These are phyloP conservation scores for Leptopilina drosophilae DNA, from an alignment of 2,888 invertebrate species.

Conservation along the genomic window DNA sequence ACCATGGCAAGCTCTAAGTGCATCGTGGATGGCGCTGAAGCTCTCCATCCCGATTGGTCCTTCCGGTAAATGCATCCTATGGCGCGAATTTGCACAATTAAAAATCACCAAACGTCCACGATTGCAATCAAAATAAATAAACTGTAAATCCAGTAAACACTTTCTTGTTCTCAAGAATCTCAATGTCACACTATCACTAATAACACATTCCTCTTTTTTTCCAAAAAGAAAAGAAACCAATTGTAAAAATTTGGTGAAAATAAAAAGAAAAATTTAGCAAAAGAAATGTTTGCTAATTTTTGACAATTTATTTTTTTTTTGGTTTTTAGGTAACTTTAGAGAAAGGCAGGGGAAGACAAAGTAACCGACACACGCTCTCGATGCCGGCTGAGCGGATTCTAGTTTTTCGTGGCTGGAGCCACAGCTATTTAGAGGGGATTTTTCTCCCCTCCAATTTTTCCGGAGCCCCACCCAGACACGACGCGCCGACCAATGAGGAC, in stretches of 20 bases:
- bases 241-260: too few relatives aligned
- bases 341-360: background rate
- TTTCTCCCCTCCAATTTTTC: constrained; percentile 75
- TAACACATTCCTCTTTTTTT: background rate
- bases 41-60: constrained; percentile 85
- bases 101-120: background rate
- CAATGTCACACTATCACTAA: constrained; percentile 9
- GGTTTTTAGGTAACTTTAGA: background rate
- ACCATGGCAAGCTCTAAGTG: constrained; percentile 93
- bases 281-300: too few relatives aligned
- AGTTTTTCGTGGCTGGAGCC: constrained; percentile 74
- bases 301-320: background rate
- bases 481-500: constrained; percentile 75
- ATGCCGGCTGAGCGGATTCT: constrained; percentile 76
- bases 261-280: too few relatives aligned
- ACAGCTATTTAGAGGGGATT: constrained; percentile 76
- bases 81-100: constrained; percentile 27
- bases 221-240: too few relatives aligned
- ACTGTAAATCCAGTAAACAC: constrained; percentile 18
- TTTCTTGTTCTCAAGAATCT: too few relatives aligned
- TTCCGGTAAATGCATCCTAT: constrained; percentile 84
- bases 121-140: constrained; percentile 3
- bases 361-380: constrained; percentile 68
- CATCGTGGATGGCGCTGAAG: constrained; percentile 86
- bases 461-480: constrained; percentile 74